Evolutionary conservation across 2,113 vertebrate species (phyloP), one percentile per base, ranked within the genome.

Genomic region (Lepus americanus): DNA sequence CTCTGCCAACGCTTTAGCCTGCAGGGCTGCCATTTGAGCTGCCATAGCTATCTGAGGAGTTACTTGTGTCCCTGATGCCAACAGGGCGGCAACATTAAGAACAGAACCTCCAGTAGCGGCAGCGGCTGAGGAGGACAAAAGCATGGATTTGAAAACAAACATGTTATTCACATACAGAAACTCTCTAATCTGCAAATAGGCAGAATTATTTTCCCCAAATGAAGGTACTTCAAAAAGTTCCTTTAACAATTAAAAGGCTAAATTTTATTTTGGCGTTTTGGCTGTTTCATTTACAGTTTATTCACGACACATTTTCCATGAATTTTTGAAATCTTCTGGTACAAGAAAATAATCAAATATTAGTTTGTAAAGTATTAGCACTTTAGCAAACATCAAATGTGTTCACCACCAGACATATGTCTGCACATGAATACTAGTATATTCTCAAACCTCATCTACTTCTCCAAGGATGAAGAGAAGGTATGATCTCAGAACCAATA

Each of bases 21-120:
- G 99, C 23, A 99, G 98, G 0, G 99, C 99, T 82, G 99, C 99
- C 99, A 99, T 99, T 73, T 99, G 99, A 69, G 99, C 99, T 64
- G 99, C 99, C 99, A 99, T 99, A 51, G 99, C 99, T 7, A 99
- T 99, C 96, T 99, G 99, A 95, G 99, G 99, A 23, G 99, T 99
- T 92, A 99, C 99, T 97, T 99, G 99, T 0, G 99, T 99, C 92
- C 99, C 99, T 0, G 99, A 99, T 0, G 99, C 99, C 98, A 99
- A 98, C 33, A 99, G 99, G 61, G 99, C 99, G 0, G 99, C 99
- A 23, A 99, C 99, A 1, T 99, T 99, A 92, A 99, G 99, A 25
- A 99, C 99, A 0, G 99, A 99, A 87, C 98, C 98, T n/a, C 99
- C 98, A 0, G 99, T 98, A 69, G 98, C 98, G 55, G 98, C 98